Percentiles rank a stretch among this genome's conserved stretches.
Conservation (phyloP, 2,888 invertebrate genomes). For the Rhogogaster chlorosoma region DNA sequence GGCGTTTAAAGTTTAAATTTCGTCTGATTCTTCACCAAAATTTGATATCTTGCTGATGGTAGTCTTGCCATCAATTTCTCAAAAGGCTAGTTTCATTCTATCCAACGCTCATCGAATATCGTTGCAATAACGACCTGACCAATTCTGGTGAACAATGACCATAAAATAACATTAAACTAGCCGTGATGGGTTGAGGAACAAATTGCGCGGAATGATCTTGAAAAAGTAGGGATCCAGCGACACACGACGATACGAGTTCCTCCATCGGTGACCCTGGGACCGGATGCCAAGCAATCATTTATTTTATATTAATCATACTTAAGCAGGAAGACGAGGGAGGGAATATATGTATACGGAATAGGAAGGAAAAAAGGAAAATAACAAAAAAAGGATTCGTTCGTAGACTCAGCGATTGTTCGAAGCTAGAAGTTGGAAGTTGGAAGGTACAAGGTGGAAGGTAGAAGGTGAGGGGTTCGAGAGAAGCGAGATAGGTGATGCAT, state of each 20-base stretch:
- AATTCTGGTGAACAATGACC: constrained; percentile 74
- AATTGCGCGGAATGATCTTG: constrained; percentile 76
- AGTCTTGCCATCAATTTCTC: not conserved
- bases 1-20: not conserved
- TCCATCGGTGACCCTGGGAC: constrained; percentile 70
- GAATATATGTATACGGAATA: constrained; percentile 46
- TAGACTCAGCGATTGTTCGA: constrained; percentile 39
- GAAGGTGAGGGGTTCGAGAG: constrained; percentile 58
- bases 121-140: not conserved
- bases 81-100: not conserved
- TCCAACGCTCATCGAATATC: constrained; percentile 31
- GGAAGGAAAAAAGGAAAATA: not conserved
- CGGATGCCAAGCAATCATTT: constrained; percentile 76
- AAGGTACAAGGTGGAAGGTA: constrained; percentile 52
- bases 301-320: constrained; percentile 76
- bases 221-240: constrained; percentile 63
- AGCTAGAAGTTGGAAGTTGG: constrained; percentile 4
- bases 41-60: not conserved
- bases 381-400: constrained; percentile 30
- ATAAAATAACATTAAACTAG: constrained; percentile 76
- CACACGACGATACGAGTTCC: constrained; percentile 45
- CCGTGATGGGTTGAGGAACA: constrained; percentile 74
- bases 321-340: constrained; percentile 59
- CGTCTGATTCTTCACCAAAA: not conserved
- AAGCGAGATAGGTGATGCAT: constrained; percentile 70